Evolutionary conservation across 2,113 vertebrate genomes (phyloP), one percentile per base, ranked within the genome.

Genomic region (Campylomormyrus numenius): DNA sequence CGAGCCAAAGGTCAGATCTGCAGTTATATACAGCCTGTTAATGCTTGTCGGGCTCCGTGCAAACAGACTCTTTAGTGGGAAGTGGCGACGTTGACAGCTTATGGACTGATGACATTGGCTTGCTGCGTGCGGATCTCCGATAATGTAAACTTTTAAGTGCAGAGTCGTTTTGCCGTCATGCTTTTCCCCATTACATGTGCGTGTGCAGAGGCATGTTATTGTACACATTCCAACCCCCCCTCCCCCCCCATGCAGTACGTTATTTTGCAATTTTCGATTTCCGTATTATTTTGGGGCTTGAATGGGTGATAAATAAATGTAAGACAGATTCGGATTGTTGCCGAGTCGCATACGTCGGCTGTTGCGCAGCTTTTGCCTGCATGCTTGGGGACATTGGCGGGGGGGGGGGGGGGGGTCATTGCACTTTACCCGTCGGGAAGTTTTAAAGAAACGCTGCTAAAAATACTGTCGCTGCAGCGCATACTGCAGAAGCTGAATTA

Each of bases 1-100:
- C 50, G 42, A 56, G 70, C 50, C 45, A 48, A 50, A 90, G 90
- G 90, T 90, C 39, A 53, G 90, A 88, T 10, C 50, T 9, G 24
- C 19, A 17, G 48, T n/a, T 48, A 50, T 15, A 2, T 17, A 9
- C 49, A 53, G n/a, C n/a, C 48, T 52, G 13, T 27, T 53, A n/a
- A 10, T n/a, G 42, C 6, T 21, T 3, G 35, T 24, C 42, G 39
- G 15, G 80, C 39, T 24, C 80, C 70, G 74, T 39, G 27, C 35
- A 35, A 9, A 46, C 39, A 42, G 19, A 46, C 83, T 5, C 17
- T 24, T 21, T 46, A 84, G 80, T 84, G 80, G 42, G 17, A 84
- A 46, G 80, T 48, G 8, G 17, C 74, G 1, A 80, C 35, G 74
- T 80, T 80, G 70, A 5, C 70, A 77, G 31, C 31, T 39, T 35